Evolutionary conservation across 2,888 invertebrate genomes (phyloP).

Genomic region (Cheiracanthium punctorium): DNA sequence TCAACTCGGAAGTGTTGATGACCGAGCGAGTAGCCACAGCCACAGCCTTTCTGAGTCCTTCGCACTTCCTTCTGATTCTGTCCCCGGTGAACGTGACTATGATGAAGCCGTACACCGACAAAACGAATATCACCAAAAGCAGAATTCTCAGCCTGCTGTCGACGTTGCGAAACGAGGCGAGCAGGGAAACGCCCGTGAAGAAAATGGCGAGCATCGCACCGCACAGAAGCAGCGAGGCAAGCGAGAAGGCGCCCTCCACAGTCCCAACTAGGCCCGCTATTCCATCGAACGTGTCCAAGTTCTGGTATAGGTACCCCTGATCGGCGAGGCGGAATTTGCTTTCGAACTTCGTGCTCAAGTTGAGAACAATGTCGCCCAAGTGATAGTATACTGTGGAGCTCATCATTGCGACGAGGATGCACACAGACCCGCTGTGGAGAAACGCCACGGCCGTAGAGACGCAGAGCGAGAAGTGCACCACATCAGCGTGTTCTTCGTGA

Average conservation of each 20-base stretch:
- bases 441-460: neutral
- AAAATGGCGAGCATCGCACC: constrained; percentile 15
- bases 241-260: constrained; percentile 19
- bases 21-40: neutral
- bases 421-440: neutral
- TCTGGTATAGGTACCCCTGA: neutral
- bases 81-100: constrained; percentile 22
- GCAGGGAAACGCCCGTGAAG: constrained; percentile 14
- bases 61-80: neutral
- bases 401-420: constrained; percentile 12
- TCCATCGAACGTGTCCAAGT: constrained; percentile 10
- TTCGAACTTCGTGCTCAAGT: neutral
- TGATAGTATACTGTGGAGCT: constrained; percentile 3
- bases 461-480: neutral
- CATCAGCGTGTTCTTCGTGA: neutral
- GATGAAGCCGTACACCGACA: neutral
- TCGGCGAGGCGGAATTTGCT: neutral
- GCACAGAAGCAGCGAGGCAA: constrained; percentile 20
- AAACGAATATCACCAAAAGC: constrained; percentile 5
- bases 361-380: neutral
- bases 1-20: too few relatives aligned
- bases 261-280: neutral
- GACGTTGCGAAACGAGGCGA: neutral
- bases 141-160: neutral
- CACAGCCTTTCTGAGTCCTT: constrained; percentile 11